Conservation (phyloP, 2,113 vertebrate species). For the Rallus limicola region DNA sequence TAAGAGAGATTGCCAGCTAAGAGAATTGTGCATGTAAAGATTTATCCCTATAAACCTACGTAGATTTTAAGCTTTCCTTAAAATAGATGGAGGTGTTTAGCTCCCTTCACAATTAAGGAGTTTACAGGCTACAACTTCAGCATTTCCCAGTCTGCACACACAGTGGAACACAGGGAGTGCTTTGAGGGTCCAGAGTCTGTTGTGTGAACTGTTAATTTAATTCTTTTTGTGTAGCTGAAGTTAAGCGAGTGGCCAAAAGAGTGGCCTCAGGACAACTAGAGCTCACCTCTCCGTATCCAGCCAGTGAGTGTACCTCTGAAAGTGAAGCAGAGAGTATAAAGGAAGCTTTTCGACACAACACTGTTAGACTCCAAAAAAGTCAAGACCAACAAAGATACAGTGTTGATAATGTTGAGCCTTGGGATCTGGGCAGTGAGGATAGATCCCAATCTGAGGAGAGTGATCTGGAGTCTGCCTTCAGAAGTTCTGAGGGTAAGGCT, state of each 20-base stretch:
- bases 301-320: slow-evolving; percentile 14
- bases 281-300: neutral
- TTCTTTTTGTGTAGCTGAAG: slow-evolving; percentile 65
- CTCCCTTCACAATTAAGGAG: neutral
- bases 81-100: neutral
- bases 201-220: neutral
- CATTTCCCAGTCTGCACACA: neutral
- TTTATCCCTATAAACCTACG: rapidly evolving
- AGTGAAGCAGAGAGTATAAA: slow-evolving; percentile 21
- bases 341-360: neutral
- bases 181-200: neutral
- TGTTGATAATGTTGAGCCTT: neutral
- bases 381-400: neutral
- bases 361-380: neutral
- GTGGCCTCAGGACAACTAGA: slow-evolving; percentile 66
- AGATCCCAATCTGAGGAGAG: neutral
- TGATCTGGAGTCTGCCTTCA: neutral
- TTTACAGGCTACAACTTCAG: neutral
- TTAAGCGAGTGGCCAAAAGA: slow-evolving; percentile 74
- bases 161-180: rapidly evolving
- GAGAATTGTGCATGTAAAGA: neutral
- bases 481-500: slow-evolving; percentile 37
- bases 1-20: neutral
- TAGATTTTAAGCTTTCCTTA: neutral
- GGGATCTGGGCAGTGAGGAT: neutral